These are phyloP conservation scores for Marasmarcha lunaedactyla DNA, from an alignment of 2,888 invertebrate species.

Conservation along the genomic window DNA sequence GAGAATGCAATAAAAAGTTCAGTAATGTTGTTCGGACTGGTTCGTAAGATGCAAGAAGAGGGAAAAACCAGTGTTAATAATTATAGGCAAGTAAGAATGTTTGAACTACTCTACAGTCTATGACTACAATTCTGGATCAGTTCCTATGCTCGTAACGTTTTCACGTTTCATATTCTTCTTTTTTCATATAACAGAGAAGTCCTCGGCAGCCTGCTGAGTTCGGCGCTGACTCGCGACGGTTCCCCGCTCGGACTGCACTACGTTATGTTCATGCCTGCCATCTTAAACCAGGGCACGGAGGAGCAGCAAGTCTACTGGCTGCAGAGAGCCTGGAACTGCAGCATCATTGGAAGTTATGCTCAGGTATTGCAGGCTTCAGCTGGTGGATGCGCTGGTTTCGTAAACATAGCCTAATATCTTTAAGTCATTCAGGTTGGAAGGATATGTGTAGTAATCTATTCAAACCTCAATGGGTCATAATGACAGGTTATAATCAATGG, in stretches of 20 bases:
- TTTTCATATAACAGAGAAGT: slow-evolving; percentile 44
- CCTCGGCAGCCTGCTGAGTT: slow-evolving; percentile 72
- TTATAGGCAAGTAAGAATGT: slow-evolving; percentile 71
- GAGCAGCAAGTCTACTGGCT: slow-evolving; percentile 92
- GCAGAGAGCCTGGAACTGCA: slow-evolving; percentile 80
- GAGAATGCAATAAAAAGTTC: slow-evolving; percentile 79
- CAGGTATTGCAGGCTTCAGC: slow-evolving; percentile 82
- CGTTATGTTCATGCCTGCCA: slow-evolving; percentile 91
- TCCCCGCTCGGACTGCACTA: slow-evolving; percentile 82
- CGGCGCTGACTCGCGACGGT: slow-evolving; percentile 73
- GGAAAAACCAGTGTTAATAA: slow-evolving; percentile 76
- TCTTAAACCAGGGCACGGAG: slow-evolving; percentile 86
- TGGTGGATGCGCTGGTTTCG: no score
- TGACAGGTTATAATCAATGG: no score
- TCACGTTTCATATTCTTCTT: no score
- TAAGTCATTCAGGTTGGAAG: no score
- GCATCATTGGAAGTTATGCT: slow-evolving; percentile 93
- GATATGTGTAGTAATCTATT: no score
- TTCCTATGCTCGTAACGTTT: no score
- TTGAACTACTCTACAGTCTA: no score
- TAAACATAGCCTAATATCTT: no score
- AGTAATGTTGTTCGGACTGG: slow-evolving; percentile 73
- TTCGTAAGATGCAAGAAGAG: slow-evolving; percentile 72
- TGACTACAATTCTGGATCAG: no score
- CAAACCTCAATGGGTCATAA: no score